Percentiles rank a stretch among this genome's conserved stretches.
Evolutionary conservation across 2,888 invertebrate genomes (phyloP).

Genomic region (Caenorhabditis sulstoni): DNA sequence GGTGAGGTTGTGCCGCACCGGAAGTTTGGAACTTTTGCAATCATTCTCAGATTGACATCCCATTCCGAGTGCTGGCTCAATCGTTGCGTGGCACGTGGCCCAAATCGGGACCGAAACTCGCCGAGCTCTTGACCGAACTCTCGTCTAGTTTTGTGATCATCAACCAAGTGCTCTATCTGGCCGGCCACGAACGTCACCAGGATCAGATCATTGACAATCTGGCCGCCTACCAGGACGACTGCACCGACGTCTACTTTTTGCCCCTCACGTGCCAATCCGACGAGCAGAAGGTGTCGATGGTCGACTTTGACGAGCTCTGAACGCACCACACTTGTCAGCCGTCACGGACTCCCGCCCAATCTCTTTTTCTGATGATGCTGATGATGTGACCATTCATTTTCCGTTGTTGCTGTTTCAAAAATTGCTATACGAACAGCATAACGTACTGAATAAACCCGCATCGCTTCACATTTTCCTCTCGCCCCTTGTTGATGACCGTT

Average conservation of each 20-base stretch:
- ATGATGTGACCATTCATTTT: conserved; percentile 42
- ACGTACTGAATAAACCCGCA: conserved; percentile 24
- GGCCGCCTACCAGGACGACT: conserved; percentile 47
- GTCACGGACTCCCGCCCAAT: too few relatives aligned
- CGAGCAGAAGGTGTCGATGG: conserved; percentile 18
- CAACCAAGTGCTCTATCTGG: conserved; percentile 53
- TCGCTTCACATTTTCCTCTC: too few relatives aligned
- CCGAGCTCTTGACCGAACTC: conserved; percentile 32
- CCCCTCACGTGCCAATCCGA: conserved; percentile 10
- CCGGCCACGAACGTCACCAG: conserved; percentile 33
- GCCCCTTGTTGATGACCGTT: too few relatives aligned
- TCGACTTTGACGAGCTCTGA: conserved; percentile 35
- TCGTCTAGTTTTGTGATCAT: conserved; percentile 44
- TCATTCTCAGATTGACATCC: conserved; percentile 57
- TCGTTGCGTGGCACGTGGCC: conserved; percentile 55
- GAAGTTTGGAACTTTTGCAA: too few relatives aligned
- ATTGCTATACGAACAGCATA: conserved; percentile 44
- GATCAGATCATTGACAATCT: conserved; percentile 57
- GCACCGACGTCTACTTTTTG: conserved; percentile 33
- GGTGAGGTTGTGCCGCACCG: conserved; percentile 16
- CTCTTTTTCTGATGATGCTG: background rate
- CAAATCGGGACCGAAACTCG: conserved; percentile 41
- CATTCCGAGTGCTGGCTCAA: conserved; percentile 53
- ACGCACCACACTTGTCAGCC: too few relatives aligned
- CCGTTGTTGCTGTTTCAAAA: conserved; percentile 39